phyloP scores from a whole-genome alignment of 1,140 invertebrate species.

The Cotesia typhae region DNA sequence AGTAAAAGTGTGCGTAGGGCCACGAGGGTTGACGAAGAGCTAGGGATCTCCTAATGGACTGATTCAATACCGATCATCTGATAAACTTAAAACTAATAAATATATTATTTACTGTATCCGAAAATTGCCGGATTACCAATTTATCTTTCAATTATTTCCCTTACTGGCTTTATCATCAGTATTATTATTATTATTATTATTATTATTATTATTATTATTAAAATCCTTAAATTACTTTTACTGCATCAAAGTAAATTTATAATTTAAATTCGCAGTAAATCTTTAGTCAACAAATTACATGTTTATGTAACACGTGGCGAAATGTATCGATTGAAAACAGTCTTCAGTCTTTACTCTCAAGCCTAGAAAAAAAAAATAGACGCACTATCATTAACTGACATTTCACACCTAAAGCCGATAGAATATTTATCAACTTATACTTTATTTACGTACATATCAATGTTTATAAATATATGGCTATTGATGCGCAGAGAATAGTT shows the following conservation, averaged over 20 bases:
- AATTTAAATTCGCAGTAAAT: slow-evolving; percentile 23
- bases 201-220: no score
- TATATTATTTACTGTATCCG: neutral
- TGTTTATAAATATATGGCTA: neutral
- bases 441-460: neutral
- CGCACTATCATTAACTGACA: neutral
- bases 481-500: neutral
- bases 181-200: no score
- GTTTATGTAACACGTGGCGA: slow-evolving; percentile 18
- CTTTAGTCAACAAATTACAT: slow-evolving; percentile 21
- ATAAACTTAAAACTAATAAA: slow-evolving; percentile 48
- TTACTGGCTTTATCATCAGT: neutral
- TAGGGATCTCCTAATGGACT: slow-evolving; percentile 59
- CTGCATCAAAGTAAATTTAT: neutral
- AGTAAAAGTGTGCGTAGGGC: slow-evolving; percentile 26
- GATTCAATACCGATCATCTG: slow-evolving; percentile 64
- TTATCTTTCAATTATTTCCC: slow-evolving; percentile 5
- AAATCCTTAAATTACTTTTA: no score
- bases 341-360: neutral
- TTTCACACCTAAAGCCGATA: no score
- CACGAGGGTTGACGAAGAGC: slow-evolving; percentile 39
- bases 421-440: no score
- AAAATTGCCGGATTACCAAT: neutral
- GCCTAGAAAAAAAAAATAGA: neutral
- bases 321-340: slow-evolving; percentile 26